Evolutionary conservation across 2,113 vertebrate genomes (phyloP).

Genomic region (Narcine bancroftii): DNA sequence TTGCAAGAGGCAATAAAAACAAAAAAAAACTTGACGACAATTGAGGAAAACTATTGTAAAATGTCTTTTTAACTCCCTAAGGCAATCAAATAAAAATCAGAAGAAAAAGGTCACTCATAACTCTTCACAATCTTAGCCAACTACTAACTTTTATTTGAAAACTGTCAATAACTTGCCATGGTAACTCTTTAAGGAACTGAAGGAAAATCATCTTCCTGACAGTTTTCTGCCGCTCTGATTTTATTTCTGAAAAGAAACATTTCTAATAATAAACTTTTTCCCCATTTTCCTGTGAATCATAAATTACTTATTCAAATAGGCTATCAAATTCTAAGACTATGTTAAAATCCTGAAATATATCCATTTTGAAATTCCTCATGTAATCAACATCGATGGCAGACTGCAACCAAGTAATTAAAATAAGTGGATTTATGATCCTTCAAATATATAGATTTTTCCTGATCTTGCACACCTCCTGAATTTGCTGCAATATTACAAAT

Average conservation of each 20-base stretch:
- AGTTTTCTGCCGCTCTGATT: background rate
- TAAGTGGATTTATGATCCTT: background rate
- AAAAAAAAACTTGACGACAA: background rate
- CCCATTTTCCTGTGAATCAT: background rate
- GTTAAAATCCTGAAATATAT: background rate
- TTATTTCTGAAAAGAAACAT: slow-evolving; percentile 4
- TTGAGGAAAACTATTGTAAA: background rate
- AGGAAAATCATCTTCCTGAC: background rate
- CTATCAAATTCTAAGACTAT: background rate
- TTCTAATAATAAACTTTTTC: background rate
- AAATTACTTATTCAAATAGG: background rate
- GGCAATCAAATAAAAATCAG: background rate
- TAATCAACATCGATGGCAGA: background rate
- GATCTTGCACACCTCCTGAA: background rate
- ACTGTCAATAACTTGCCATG: background rate
- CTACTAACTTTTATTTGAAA: slow-evolving; percentile 10
- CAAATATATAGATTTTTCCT: background rate
- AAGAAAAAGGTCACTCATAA: background rate
- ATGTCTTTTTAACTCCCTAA: slow-evolving; percentile 15
- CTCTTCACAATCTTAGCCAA: background rate
- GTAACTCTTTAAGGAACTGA: background rate
- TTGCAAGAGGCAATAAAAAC: background rate
- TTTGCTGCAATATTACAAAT: background rate
- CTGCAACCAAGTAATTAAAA: background rate
- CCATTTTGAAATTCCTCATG: background rate